Evolutionary conservation across 2,797 vertebrate genomes (phyloP), one percentile per base, ranked within the genome.

Genomic region (Melanotaenia trifasciata): DNA sequence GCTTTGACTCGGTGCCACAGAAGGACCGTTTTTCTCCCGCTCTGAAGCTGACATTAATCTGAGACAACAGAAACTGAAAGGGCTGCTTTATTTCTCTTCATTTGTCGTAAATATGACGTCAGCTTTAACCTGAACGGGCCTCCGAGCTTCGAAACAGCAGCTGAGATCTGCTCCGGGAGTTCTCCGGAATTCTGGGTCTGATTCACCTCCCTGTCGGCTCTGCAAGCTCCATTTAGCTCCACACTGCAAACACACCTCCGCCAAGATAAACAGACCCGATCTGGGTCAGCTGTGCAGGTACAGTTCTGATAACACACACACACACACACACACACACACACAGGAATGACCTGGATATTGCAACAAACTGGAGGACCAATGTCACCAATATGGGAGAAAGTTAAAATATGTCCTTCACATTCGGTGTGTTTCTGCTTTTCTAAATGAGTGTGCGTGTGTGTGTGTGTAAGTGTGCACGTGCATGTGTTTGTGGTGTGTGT

Each of bases 281-380:
- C 47, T 78, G 79, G 85, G 72, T 80, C 78, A 59, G 58, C 60
- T 51, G 74, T 79, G 73, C 80, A 79, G 80, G 68, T 76, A 61
- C 64, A 1, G 6, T 14, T 40, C 38, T 40, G 38, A 40, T 40
- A 40, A 32, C 2, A 59, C 43, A 38, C 43, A 1, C 63, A n/a
- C n/a, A n/a, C n/a, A n/a, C n/a, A n/a, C n/a, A n/a, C n/a, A n/a
- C 43, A 38, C 36, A 1, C 63, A 45, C 74, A 8, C 14, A 2
- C 81, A n/a, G 81, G 80, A 79, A 57, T 76, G 81, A 82, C 88
- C 86, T 78, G 76, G 62, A 85, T 76, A 59, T 66, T 26, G 61
- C 70, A 54, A 8, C 64, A 57, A n/a, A n/a, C 40, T 38, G 20
- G 40, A n/a, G 40, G 26, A 40, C 30, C 2, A 18, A 43, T 36